These are phyloP conservation scores for Noctua fimbriata DNA, from an alignment of 2,888 invertebrate genomes.

Conservation along the genomic window DNA sequence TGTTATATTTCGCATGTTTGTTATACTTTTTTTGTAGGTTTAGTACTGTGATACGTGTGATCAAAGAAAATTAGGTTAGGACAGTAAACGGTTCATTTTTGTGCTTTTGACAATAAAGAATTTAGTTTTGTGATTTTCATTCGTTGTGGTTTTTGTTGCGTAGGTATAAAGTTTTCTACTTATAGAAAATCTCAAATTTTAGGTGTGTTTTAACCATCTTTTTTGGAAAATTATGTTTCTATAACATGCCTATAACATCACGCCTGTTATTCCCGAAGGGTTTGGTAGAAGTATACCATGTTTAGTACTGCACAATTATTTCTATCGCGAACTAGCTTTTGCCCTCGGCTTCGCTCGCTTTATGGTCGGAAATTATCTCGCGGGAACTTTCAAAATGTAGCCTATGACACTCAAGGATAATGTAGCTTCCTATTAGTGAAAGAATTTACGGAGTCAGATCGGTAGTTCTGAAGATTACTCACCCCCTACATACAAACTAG, in stretches of 20 bases:
- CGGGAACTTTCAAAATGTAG: background rate
- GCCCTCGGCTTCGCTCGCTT: background rate
- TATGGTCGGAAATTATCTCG: background rate
- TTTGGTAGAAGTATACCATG: background rate
- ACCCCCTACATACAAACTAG: background rate
- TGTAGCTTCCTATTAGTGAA: background rate
- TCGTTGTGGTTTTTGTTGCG: background rate
- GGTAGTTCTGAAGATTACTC: background rate
- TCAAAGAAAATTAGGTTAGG: constrained; percentile 45
- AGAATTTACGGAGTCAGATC: background rate
- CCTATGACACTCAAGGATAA: background rate
- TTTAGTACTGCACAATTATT: background rate
- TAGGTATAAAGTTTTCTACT: background rate
- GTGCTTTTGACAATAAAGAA: background rate
- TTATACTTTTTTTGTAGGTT: constrained; percentile 45
- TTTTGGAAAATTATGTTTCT: background rate
- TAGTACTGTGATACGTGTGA: constrained; percentile 30
- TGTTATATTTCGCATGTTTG: constrained; percentile 61
- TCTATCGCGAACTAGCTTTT: background rate
- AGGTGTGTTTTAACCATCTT: background rate
- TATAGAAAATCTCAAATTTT: background rate
- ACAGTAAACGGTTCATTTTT: constrained; percentile 5
- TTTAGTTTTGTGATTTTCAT: no score
- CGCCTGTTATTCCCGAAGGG: background rate
- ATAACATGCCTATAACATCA: background rate